Conservation (phyloP, 1,140 invertebrate genomes). For the Temnothorax longispinosus region DNA sequence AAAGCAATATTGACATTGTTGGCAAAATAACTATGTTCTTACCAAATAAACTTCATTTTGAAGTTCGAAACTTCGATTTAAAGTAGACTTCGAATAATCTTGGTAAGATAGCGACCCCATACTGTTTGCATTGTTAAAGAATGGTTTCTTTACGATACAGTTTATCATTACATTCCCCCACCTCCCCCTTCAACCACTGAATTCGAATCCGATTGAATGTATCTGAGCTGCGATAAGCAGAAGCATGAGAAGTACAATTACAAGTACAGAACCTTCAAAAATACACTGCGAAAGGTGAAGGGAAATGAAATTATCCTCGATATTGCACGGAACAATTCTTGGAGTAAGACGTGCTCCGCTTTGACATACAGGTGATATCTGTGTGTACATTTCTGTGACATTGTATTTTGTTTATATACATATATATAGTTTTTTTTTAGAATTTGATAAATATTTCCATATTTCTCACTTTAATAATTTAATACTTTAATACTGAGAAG, state of each 20-base stretch:
- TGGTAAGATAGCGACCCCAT: not conserved
- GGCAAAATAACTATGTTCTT: not conserved
- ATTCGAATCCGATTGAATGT: slow-evolving; percentile 1
- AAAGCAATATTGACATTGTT: not conserved
- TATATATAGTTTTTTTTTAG: too few species aligned
- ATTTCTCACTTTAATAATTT: too few species aligned
- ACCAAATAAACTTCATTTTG: not conserved
- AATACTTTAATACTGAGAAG: too few species aligned
- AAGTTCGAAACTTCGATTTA: not conserved
- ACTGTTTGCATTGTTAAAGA: not conserved
- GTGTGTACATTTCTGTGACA: not conserved
- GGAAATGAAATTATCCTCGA: not conserved
- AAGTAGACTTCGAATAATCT: not conserved
- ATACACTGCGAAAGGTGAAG: not conserved
- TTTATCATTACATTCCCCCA: not conserved
- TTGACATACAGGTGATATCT: not conserved
- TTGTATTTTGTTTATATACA: not conserved
- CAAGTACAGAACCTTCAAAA: not conserved
- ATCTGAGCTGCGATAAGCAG: not conserved
- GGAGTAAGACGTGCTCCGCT: not conserved
- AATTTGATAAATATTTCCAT: not conserved
- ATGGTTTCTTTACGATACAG: not conserved
- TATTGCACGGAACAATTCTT: not conserved
- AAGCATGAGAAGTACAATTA: not conserved
- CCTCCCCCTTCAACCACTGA: not conserved